Evolutionary conservation across 2,888 invertebrate species (phyloP).

Genomic region (Nebria salina): DNA sequence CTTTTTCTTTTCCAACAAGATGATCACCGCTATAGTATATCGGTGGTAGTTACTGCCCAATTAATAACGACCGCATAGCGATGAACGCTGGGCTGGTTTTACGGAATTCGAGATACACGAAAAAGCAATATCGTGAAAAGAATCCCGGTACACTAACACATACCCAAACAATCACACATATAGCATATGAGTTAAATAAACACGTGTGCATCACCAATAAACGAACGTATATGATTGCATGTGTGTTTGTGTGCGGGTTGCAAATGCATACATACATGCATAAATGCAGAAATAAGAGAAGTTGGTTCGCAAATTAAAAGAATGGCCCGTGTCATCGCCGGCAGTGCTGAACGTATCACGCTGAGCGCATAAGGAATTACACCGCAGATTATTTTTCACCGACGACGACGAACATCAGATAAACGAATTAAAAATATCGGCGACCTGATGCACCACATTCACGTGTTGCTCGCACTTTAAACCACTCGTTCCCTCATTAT

Average conservation of each 20-base stretch:
- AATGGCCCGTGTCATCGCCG: slow-evolving; percentile 41
- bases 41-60: slow-evolving; percentile 15
- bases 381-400: slow-evolving; percentile 35
- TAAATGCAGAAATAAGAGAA: neutral
- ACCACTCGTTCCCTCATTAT: neutral
- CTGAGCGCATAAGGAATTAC: slow-evolving; percentile 42
- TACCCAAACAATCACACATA: slow-evolving; percentile 3
- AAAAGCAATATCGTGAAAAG: slow-evolving; percentile 46
- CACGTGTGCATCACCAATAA: neutral
- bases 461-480: neutral
- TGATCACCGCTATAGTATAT: slow-evolving; percentile 1
- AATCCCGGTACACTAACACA: slow-evolving; percentile 26
- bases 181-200: neutral
- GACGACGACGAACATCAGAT: slow-evolving; percentile 15
- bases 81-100: slow-evolving; percentile 33
- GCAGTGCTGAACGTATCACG: slow-evolving; percentile 37
- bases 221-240: neutral
- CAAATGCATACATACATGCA: slow-evolving; percentile 8
- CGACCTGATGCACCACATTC: slow-evolving; percentile 9
- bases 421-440: slow-evolving; percentile 20
- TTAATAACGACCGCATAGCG: slow-evolving; percentile 34
- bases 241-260: neutral
- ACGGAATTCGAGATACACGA: slow-evolving; percentile 46
- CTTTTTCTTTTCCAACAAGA: neutral
- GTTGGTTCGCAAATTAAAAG: slow-evolving; percentile 44